These are phyloP conservation scores for Acropternis orthonyx DNA, from an alignment of 2,797 vertebrate genomes.

Conservation along the genomic window DNA sequence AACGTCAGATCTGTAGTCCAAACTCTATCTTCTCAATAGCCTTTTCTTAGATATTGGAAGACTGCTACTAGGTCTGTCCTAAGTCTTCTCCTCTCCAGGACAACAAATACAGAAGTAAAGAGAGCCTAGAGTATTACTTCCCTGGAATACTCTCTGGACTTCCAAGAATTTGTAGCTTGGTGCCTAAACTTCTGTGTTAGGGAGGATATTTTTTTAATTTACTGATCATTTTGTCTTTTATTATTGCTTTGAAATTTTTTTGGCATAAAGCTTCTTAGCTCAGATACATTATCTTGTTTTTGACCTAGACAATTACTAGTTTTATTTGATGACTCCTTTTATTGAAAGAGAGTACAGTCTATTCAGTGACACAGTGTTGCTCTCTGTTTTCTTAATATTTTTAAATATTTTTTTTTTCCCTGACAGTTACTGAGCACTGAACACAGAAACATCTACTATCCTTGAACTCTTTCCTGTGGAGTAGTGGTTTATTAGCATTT, in stretches of 20 bases:
- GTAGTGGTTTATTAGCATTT: not conserved
- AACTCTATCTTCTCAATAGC: not conserved
- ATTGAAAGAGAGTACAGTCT: not conserved
- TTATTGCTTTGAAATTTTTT: not conserved
- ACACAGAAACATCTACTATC: not conserved
- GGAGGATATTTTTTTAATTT: not conserved
- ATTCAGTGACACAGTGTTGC: not conserved
- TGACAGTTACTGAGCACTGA: not conserved
- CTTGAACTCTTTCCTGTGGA: not conserved
- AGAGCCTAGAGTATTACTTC: not conserved
- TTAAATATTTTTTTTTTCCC: not conserved
- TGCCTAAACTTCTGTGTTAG: not conserved
- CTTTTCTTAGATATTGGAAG: not conserved
- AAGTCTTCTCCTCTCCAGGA: not conserved
- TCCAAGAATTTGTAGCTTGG: not conserved
- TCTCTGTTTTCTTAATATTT: not conserved
- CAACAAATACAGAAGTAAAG: not conserved
- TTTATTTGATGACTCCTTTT: not conserved
- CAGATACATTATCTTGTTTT: not conserved
- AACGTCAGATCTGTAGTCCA: not conserved
- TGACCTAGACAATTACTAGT: not conserved
- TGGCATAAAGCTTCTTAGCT: not conserved
- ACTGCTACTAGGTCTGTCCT: fast-evolving
- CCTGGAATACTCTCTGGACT: not conserved
- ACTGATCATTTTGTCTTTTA: not conserved